A percentile compares a stretch with the other conserved stretches of the same genome.
These are phyloP conservation scores for Lucilia sericata DNA, from an alignment of 1,140 invertebrate species.

Conservation along the genomic window DNA sequence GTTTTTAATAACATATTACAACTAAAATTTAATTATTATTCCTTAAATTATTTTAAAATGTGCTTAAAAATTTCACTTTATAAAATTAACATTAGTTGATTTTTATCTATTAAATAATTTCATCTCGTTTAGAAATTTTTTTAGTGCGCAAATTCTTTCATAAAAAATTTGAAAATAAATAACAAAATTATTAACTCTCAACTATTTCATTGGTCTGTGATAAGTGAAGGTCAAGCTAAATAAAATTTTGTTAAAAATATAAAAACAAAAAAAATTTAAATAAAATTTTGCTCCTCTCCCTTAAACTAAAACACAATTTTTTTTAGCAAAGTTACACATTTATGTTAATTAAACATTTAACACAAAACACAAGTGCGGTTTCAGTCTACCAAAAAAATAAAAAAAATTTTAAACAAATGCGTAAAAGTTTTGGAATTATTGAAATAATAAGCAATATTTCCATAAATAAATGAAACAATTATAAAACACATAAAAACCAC, in stretches of 20 bases:
- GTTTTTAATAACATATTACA: too few relatives aligned
- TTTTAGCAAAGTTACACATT: constrained; percentile 1
- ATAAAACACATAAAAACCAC: constrained; percentile 39
- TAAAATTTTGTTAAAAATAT: background rate
- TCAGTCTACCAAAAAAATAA: constrained; percentile 51
- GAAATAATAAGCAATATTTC: constrained; percentile 29
- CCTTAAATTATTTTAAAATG: too few relatives aligned
- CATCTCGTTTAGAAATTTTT: background rate
- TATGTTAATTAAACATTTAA: background rate
- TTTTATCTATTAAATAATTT: too few relatives aligned
- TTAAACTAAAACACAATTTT: background rate
- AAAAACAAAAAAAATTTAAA: background rate
- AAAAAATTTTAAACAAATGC: constrained; percentile 34
- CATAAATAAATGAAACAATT: constrained; percentile 33
- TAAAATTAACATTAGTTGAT: too few relatives aligned
- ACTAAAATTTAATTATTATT: too few relatives aligned
- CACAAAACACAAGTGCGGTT: constrained; percentile 55
- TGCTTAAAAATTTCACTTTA: too few relatives aligned
- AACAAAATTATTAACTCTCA: background rate
- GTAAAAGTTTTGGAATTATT: constrained; percentile 14
- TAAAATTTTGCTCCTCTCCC: background rate
- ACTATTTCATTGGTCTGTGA: constrained; percentile 65
- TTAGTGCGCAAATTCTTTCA: background rate
- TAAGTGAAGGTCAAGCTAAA: constrained; percentile 62
- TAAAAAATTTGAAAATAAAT: background rate